Evolutionary conservation across 2,113 vertebrate species (phyloP).

Genomic region (Prionailurus viverrinus): DNA sequence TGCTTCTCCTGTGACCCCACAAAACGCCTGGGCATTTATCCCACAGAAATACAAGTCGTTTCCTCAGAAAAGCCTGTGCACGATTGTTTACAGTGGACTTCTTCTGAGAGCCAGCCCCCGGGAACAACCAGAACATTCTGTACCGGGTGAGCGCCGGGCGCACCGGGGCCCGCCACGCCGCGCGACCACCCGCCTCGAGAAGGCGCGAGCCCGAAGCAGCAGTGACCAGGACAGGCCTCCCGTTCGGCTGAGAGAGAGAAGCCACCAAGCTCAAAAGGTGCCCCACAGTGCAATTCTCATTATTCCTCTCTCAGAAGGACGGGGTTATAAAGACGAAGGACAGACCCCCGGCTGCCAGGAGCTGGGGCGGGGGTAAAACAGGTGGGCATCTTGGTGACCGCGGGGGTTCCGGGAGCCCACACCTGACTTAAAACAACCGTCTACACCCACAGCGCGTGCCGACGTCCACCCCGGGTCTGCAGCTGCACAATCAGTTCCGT

Average conservation of each 20-base stretch:
- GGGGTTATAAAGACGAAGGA: background rate
- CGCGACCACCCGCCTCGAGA: background rate
- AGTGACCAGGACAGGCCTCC: background rate
- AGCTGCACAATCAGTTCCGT: rapidly evolving
- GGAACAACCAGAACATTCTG: background rate
- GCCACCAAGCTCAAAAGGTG: background rate
- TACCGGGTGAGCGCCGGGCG: background rate
- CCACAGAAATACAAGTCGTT: background rate
- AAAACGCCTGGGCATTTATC: no score
- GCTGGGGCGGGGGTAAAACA: rapidly evolving
- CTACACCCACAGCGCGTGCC: background rate
- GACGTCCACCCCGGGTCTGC: background rate
- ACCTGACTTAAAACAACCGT: no score
- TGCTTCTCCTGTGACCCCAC: background rate
- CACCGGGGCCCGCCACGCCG: rapidly evolving
- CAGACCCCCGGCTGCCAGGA: background rate
- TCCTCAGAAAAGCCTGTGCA: background rate
- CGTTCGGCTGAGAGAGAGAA: background rate
- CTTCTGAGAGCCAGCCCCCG: background rate
- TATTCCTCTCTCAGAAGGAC: background rate
- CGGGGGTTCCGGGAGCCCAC: background rate
- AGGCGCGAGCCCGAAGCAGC: background rate
- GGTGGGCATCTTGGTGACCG: background rate
- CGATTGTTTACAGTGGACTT: background rate
- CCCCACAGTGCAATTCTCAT: background rate